phyloP scores from a whole-genome alignment of 2,797 vertebrate species.

The Loriculus beryllinus region DNA sequence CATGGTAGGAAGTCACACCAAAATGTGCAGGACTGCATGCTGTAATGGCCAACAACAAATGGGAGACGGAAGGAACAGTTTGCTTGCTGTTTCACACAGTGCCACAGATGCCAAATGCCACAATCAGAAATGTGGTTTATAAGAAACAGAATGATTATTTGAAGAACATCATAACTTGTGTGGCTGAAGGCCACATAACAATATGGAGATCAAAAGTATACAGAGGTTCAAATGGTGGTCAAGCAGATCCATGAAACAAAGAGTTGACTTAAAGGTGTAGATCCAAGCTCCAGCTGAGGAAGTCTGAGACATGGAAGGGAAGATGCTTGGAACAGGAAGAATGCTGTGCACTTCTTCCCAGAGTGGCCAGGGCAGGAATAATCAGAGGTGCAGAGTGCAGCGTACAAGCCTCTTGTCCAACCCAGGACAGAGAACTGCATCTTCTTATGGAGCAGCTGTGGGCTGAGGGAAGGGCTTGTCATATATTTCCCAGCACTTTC shows the following conservation, averaged over 20 bases:
- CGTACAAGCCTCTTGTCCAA: background rate
- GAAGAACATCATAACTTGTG: background rate
- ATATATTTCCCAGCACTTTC: background rate
- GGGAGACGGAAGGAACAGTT: background rate
- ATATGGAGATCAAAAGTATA: background rate
- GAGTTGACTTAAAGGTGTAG: background rate
- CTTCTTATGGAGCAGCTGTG: background rate
- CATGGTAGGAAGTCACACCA: background rate
- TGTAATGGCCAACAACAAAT: background rate
- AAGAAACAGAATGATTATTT: background rate
- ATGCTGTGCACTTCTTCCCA: background rate
- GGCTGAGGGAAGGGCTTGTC: background rate
- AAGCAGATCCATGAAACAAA: fast-evolving
- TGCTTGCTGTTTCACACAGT: background rate
- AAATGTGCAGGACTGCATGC: background rate
- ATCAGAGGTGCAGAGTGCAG: background rate
- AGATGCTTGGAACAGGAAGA: background rate
- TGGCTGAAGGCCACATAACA: background rate
- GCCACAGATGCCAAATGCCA: background rate
- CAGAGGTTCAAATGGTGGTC: background rate
- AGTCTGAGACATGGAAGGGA: background rate
- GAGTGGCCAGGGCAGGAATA: background rate
- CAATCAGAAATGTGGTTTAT: background rate
- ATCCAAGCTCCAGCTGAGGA: background rate
- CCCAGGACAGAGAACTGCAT: background rate